phyloP scores from a whole-genome alignment of 2,113 vertebrate genomes.

The Morone saxatilis region DNA sequence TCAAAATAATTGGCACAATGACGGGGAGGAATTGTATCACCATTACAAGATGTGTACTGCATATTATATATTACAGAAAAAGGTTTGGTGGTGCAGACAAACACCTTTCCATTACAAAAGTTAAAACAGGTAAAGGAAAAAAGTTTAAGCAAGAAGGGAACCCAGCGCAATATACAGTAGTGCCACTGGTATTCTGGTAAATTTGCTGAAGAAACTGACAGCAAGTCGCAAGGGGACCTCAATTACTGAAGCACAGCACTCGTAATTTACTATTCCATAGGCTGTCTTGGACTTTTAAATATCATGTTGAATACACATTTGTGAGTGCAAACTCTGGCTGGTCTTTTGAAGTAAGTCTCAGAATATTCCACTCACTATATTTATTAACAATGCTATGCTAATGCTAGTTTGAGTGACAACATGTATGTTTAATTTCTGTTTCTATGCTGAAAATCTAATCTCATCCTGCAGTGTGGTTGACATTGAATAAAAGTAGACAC shows the following conservation, averaged over 20 bases:
- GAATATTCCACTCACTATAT: background rate
- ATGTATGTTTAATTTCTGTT: background rate
- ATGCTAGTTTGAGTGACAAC: background rate
- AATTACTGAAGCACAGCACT: constrained; percentile 1
- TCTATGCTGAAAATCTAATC: background rate
- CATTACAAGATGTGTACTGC: background rate
- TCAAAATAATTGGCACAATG: no score
- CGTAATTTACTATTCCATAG: constrained; percentile 9
- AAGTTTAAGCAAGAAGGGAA: background rate
- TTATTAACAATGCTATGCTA: background rate
- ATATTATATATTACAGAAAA: background rate
- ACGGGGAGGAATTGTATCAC: no score
- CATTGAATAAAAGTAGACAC: background rate
- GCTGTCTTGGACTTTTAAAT: constrained; percentile 11
- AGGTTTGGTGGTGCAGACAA: background rate
- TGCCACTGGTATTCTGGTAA: background rate
- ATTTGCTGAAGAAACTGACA: constrained; percentile 23
- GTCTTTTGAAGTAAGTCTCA: background rate
- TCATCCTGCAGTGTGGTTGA: background rate
- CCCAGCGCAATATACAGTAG: background rate
- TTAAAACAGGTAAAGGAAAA: background rate
- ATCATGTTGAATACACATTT: constrained; percentile 16
- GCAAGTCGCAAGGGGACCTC: constrained; percentile 5
- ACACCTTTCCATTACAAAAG: background rate
- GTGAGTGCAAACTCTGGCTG: background rate